Evolutionary conservation across 1,140 invertebrate genomes (phyloP).

Genomic region (Atta texana): DNA sequence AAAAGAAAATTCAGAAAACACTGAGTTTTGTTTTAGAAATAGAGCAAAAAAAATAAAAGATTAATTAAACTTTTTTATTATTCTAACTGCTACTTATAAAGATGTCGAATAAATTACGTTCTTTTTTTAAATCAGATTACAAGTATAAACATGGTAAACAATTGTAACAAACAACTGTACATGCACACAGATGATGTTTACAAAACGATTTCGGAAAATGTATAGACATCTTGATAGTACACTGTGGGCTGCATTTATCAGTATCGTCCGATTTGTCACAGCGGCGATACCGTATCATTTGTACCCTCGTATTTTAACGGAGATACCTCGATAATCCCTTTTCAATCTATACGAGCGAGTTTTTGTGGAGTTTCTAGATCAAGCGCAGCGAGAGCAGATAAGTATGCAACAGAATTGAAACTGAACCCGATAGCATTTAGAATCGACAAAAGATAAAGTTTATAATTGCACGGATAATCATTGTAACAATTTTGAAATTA

Average conservation of each 20-base stretch:
- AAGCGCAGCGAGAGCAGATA: constrained; percentile 25
- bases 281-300: constrained; percentile 39
- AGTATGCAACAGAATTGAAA: constrained; percentile 36
- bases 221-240: constrained; percentile 54
- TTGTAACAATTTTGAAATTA: constrained; percentile 37
- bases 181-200: constrained; percentile 13
- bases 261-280: constrained; percentile 43
- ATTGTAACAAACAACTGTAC: background rate
- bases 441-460: constrained; percentile 45
- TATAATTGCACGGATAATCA: constrained; percentile 45
- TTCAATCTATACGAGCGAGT: constrained; percentile 44
- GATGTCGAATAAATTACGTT: background rate
- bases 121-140: constrained; percentile 2
- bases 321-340: constrained; percentile 50
- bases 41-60: background rate
- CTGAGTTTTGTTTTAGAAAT: background rate
- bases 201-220: constrained; percentile 24
- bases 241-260: constrained; percentile 25
- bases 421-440: background rate
- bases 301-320: constrained; percentile 49
- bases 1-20: background rate
- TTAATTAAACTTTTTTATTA: background rate
- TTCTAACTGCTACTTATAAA: constrained; percentile 8
- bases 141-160: background rate
- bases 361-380: constrained; percentile 42